Percentiles rank a stretch among this genome's conserved stretches.
These are phyloP conservation scores for Leptocoma aspasia DNA, from an alignment of 2,113 vertebrate species.

Conservation along the genomic window DNA sequence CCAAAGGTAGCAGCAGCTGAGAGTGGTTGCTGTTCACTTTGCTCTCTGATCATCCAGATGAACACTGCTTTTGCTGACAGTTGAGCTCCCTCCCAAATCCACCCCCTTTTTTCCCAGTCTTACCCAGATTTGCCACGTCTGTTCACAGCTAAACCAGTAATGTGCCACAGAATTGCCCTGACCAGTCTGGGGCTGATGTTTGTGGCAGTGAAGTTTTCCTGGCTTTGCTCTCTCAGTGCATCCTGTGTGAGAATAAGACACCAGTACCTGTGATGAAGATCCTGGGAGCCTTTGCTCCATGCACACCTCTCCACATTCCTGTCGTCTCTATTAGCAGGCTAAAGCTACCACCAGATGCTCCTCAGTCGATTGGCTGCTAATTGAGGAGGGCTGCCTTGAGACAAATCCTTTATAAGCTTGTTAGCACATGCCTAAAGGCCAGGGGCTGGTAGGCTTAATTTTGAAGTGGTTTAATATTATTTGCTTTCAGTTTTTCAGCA, in stretches of 20 bases:
- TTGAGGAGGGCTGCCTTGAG: background rate
- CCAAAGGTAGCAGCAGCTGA: background rate
- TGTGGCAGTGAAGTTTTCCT: background rate
- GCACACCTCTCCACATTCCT: background rate
- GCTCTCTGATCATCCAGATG: background rate
- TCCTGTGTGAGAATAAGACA: background rate
- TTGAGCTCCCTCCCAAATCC: background rate
- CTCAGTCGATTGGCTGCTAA: background rate
- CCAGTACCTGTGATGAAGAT: background rate
- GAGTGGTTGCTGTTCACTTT: background rate
- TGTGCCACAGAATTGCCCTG: background rate
- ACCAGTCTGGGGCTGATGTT: background rate
- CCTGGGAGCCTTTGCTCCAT: background rate
- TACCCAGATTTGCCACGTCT: background rate
- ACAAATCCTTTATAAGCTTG: conserved; percentile 47
- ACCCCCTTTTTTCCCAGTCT: background rate
- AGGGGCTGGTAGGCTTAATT: background rate
- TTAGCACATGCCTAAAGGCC: conserved; percentile 3
- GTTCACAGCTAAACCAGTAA: background rate
- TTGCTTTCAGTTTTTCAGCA: background rate
- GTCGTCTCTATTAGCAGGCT: background rate
- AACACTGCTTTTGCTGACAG: background rate
- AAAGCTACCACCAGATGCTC: conserved; percentile 16
- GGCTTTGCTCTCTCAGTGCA: background rate
- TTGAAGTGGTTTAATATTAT: background rate